phyloP scores from a whole-genome alignment of 2,888 invertebrate genomes.

The Acrobasis suavella region DNA sequence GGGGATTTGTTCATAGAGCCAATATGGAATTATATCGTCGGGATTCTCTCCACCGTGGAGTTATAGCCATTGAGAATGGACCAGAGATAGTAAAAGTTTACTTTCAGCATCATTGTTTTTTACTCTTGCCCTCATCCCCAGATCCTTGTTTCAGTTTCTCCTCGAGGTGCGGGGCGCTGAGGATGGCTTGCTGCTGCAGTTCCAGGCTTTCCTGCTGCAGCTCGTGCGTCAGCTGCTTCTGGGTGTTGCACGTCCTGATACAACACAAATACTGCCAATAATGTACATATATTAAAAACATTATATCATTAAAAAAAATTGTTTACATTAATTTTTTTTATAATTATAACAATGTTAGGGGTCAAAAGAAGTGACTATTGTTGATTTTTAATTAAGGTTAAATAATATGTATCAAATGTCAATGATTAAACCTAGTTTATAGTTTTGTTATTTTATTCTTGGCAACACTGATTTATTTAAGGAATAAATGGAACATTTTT shows the following conservation, averaged over 20 bases:
- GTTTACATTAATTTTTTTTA: conserved; percentile 51
- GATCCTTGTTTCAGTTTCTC: conserved; percentile 54
- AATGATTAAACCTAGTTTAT: conserved; percentile 33
- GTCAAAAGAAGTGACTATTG: conserved; percentile 61
- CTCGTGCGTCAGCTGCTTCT: conserved; percentile 68
- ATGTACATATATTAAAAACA: conserved; percentile 37
- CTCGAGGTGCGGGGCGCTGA: conserved; percentile 63
- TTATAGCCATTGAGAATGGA: neutral
- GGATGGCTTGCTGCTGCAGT: conserved; percentile 72
- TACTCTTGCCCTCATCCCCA: conserved; percentile 25
- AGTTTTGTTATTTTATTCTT: conserved; percentile 43
- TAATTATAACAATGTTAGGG: conserved; percentile 60
- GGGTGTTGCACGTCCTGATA: conserved; percentile 65
- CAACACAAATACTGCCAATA: conserved; percentile 31
- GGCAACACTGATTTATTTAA: conserved; percentile 32
- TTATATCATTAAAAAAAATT: conserved; percentile 41
- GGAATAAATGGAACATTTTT: conserved; percentile 33
- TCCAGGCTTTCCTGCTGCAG: conserved; percentile 75
- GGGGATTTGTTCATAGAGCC: too few species aligned
- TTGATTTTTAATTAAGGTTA: conserved; percentile 43
- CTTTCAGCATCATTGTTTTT: conserved; percentile 25
- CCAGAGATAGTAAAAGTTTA: neutral
- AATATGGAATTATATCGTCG: too few species aligned
- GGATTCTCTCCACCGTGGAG: too few species aligned
- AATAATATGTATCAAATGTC: conserved; percentile 29